Evolutionary conservation across 2,113 vertebrate genomes (phyloP), one percentile per base, ranked within the genome.

Genomic region (Microcebus lehilahytsara): DNA sequence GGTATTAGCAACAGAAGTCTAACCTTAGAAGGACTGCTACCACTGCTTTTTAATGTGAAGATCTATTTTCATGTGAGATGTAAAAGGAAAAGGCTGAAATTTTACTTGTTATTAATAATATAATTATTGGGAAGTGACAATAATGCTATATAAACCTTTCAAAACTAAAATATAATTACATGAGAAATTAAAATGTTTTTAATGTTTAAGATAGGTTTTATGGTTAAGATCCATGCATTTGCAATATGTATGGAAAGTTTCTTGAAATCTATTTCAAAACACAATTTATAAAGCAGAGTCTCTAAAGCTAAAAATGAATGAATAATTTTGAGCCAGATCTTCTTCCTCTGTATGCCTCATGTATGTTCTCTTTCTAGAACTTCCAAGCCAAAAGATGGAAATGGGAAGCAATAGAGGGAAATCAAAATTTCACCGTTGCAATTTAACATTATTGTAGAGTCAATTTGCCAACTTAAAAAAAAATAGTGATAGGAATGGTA

Each of bases 161-260:
- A 92, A 75, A 93, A 49, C 62, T 75, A 92, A 75, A 40, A 69
- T 69, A 88, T 34, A 7, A 86, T 60, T 81, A 42, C 16, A 53
- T 71, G 49, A 91, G 27, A 96, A 96, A 75, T 95, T 22, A 88
- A 67, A 83, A 91, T 93, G 34, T 51, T 80, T 92, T 93, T 53
- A 71, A 78, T 74, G 30, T 89, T 79, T 80, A 92, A 93, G 85
- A 71, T 75, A 95, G 27, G 4, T 72, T 88, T 96, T 75, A 74
- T 90, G 75, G 16, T 72, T 84, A 88, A 94, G 42, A 40, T 87
- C 42, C 9, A 81, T 74, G 11, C 53, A 86, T 93, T 95, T 91
- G 53, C 19, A 94, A 74, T 83, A 79, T 78, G 25, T 46, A 93
- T 74, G 53, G 32, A 77, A 96, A 64, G 2, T 75, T 96, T 86